phyloP scores from a whole-genome alignment of 2,113 vertebrate species.

The Protomyctophum bolini region DNA sequence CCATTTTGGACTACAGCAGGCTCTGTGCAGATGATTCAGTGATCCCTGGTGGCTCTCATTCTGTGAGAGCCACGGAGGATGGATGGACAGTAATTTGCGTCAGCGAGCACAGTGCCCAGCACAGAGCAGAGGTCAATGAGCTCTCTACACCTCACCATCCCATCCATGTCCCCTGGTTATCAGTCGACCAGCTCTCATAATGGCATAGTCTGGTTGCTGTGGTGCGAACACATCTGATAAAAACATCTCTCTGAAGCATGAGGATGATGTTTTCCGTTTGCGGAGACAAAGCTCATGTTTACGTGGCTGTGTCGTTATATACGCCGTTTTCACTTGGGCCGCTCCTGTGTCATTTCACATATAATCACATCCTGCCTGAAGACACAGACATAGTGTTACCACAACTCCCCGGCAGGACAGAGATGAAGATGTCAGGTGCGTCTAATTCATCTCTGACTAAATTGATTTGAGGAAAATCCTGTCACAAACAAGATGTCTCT shows the following conservation, averaged over 20 bases:
- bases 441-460: constrained; percentile 32
- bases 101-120: constrained; percentile 27
- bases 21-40: constrained; percentile 27
- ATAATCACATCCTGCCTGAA: constrained; percentile 40
- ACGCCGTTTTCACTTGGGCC: constrained; percentile 16
- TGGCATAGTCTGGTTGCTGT: constrained; percentile 11
- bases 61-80: constrained; percentile 20
- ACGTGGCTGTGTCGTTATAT: constrained; percentile 15
- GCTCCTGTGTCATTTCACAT: constrained; percentile 21
- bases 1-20: not conserved
- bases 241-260: constrained; percentile 28
- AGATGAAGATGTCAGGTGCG: constrained; percentile 42
- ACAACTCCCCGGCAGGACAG: constrained; percentile 42
- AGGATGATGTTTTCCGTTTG: constrained; percentile 31
- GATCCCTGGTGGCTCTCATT: constrained; percentile 28
- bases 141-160: constrained; percentile 52
- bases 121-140: constrained; percentile 61
- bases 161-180: constrained; percentile 47
- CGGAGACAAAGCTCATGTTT: constrained; percentile 31
- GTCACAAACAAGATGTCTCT: constrained; percentile 14
- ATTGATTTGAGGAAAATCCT: constrained; percentile 38
- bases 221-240: not conserved
- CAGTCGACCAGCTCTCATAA: constrained; percentile 31
- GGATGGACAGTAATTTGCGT: constrained; percentile 54
- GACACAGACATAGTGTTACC: constrained; percentile 31